Conservation (phyloP, 2,888 invertebrate species). For the Campoplex capitator region DNA sequence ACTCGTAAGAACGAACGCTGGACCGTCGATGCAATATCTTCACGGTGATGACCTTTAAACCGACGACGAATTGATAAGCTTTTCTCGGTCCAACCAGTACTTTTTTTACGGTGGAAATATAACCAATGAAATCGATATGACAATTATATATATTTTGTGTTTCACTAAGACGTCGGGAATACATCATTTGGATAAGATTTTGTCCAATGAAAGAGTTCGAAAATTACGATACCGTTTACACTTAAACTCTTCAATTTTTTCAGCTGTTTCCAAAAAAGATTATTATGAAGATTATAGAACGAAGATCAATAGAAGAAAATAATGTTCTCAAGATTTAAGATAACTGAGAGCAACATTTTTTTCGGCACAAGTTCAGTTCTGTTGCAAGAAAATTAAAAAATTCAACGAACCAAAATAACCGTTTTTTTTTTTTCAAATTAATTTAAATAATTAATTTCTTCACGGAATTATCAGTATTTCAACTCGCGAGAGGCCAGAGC, state of each 20-base stretch:
- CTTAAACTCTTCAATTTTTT: too few species aligned
- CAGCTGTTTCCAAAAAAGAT: too few species aligned
- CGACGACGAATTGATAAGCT: conserved; percentile 76
- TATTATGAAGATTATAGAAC: too few species aligned
- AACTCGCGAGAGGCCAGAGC: conserved; percentile 1
- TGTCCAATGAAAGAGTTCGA: neutral
- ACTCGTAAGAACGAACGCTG: conserved; percentile 64
- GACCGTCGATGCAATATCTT: conserved; percentile 77
- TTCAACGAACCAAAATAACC: neutral
- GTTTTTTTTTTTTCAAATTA: neutral
- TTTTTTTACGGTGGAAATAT: conserved; percentile 62
- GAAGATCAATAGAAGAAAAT: too few species aligned
- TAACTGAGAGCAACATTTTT: too few species aligned
- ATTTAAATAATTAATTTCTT: neutral
- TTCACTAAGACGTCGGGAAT: neutral
- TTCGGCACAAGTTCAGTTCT: too few species aligned
- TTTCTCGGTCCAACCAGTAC: conserved; percentile 66
- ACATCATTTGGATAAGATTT: neutral
- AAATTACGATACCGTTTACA: neutral
- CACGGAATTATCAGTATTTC: conserved; percentile 5
- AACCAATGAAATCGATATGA: conserved; percentile 62
- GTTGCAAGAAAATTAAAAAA: neutral
- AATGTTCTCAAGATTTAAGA: too few species aligned
- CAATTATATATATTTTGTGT: neutral
- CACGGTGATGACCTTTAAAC: conserved; percentile 81